These are phyloP conservation scores for Forbesichthys agassizii DNA, from an alignment of 2,113 vertebrate species.

Conservation along the genomic window DNA sequence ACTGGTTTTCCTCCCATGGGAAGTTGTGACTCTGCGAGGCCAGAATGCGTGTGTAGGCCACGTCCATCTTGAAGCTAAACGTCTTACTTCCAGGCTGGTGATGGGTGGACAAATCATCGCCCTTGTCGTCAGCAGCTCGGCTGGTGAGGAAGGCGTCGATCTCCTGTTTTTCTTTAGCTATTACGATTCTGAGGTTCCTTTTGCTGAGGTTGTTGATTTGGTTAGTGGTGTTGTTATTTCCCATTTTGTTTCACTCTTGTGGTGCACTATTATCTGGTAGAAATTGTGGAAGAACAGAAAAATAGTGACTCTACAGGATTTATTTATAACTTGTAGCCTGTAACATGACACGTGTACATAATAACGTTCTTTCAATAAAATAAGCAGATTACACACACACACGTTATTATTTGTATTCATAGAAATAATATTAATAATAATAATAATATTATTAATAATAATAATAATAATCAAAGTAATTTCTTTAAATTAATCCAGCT, in stretches of 20 bases:
- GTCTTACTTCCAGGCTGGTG: conserved; percentile 14
- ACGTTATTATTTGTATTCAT: neutral
- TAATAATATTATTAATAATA: neutral
- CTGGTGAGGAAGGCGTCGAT: conserved; percentile 51
- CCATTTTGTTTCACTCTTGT: conserved; percentile 35
- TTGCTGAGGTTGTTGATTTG: conserved; percentile 64
- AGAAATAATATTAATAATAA: neutral
- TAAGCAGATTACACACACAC: no score
- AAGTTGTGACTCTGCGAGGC: conserved; percentile 45
- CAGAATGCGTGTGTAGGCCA: conserved; percentile 37
- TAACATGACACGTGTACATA: no score
- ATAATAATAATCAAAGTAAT: neutral
- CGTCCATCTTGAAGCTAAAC: conserved; percentile 53
- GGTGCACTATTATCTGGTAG: neutral
- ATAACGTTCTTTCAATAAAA: no score
- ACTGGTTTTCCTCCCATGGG: conserved; percentile 19
- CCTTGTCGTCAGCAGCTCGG: neutral
- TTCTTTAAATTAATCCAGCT: neutral
- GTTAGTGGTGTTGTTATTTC: conserved; percentile 37
- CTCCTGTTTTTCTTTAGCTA: conserved; percentile 38
- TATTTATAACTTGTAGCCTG: no score
- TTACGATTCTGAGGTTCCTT: conserved; percentile 53
- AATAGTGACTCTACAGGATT: no score
- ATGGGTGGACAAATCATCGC: neutral
- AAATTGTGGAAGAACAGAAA: neutral